These are phyloP conservation scores for Dioctria linearis DNA, from an alignment of 2,888 invertebrate genomes.

Conservation along the genomic window DNA sequence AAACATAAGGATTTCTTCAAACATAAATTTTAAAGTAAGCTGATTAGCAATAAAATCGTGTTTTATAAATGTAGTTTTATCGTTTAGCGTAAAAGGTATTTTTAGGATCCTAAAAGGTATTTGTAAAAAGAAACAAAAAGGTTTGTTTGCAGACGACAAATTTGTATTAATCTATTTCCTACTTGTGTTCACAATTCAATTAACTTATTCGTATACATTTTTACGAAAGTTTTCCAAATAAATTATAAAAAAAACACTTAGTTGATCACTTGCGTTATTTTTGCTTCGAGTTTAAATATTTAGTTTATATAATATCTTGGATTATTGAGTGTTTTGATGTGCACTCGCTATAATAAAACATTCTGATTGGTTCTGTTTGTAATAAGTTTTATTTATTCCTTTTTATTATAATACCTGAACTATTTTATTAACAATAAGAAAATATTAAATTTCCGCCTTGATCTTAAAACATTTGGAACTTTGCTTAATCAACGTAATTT, in stretches of 20 bases:
- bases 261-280: constrained; percentile 10
- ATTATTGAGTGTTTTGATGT: no score
- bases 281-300: no score
- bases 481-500: constrained; percentile 61
- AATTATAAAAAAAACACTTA: constrained; percentile 35
- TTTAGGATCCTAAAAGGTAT: constrained; percentile 33
- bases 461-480: no score
- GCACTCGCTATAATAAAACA: no score
- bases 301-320: no score
- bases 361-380: no score
- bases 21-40: constrained; percentile 30
- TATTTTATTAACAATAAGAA: no score
- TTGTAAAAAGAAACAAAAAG: constrained; percentile 48
- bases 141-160: constrained; percentile 16
- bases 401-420: no score
- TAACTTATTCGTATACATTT: constrained; percentile 44
- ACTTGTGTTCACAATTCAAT: constrained; percentile 45
- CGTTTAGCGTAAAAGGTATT: constrained; percentile 28
- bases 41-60: constrained; percentile 49
- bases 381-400: no score
- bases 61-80: constrained; percentile 52
- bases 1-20: constrained; percentile 38
- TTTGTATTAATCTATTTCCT: constrained; percentile 48
- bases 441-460: no score
- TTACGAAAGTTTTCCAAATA: constrained; percentile 40